A percentile compares a stretch with the other conserved stretches of the same genome.
Conservation (phyloP, 1,140 invertebrate species). For the Lethocerus indicus region DNA sequence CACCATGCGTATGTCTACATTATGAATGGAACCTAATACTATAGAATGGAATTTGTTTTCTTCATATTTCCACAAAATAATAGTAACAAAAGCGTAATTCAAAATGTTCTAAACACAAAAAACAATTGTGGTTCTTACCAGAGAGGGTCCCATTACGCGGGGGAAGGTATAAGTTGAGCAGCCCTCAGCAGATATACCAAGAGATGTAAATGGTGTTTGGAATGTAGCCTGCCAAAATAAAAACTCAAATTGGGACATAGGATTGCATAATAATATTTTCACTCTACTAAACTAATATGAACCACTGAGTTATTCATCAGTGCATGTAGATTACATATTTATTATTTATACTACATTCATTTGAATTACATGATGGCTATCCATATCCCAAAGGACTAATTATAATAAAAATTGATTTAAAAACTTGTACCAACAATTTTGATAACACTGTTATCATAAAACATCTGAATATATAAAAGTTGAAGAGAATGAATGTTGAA, state of each 20-base stretch:
- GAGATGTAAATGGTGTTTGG: constrained; percentile 61
- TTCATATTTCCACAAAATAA: background rate
- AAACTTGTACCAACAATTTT: too few relatives aligned
- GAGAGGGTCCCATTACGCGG: constrained; percentile 55
- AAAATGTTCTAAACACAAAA: background rate
- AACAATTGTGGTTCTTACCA: constrained; percentile 28
- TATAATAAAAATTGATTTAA: too few relatives aligned
- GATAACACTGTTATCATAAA: too few relatives aligned
- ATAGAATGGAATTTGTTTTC: background rate
- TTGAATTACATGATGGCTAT: too few relatives aligned
- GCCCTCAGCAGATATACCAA: constrained; percentile 70
- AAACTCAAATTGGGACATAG: background rate
- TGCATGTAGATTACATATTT: background rate
- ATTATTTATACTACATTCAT: too few relatives aligned
- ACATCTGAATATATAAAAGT: too few relatives aligned
- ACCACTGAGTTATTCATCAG: background rate
- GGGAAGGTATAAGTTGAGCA: constrained; percentile 74
- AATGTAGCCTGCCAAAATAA: constrained; percentile 54
- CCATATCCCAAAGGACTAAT: too few relatives aligned
- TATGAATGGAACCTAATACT: background rate
- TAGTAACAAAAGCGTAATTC: background rate
- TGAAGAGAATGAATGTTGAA: too few relatives aligned
- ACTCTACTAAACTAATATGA: background rate
- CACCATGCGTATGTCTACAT: background rate
- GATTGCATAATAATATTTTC: background rate